Evolutionary conservation across 2,113 vertebrate genomes (phyloP).

Genomic region (Ciconia maguari): DNA sequence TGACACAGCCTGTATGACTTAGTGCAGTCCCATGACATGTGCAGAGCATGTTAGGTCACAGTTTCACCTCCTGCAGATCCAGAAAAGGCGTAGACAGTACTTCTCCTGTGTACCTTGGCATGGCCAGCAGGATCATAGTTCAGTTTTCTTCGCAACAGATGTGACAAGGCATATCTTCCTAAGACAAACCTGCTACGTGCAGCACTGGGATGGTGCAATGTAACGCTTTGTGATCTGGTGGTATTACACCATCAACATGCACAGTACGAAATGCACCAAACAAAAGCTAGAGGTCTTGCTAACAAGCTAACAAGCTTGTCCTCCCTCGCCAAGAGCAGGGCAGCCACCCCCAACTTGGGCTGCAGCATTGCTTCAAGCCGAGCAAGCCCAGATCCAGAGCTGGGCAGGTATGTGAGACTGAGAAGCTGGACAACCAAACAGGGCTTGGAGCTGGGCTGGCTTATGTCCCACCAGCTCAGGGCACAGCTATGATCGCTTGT

Average conservation of each 20-base stretch:
- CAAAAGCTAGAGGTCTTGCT: not conserved
- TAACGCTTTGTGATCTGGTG: not conserved
- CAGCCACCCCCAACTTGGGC: not conserved
- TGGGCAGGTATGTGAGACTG: too few relatives aligned
- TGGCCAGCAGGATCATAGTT: not conserved
- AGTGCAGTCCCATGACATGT: not conserved
- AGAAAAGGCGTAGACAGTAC: not conserved
- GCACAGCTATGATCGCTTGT: not conserved
- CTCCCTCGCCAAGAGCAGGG: not conserved
- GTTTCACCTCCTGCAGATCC: not conserved
- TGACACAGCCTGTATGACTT: not conserved
- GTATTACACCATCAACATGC: not conserved
- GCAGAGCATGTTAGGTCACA: not conserved
- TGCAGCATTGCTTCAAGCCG: not conserved
- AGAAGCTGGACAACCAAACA: not conserved
- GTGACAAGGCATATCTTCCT: not conserved
- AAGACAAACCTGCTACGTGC: not conserved
- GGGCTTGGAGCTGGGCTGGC: not conserved
- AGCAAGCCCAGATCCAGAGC: not conserved
- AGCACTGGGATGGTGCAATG: fast-evolving
- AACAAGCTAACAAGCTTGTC: not conserved
- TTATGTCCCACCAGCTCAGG: not conserved
- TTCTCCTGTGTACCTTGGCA: not conserved
- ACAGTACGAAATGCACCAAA: not conserved
- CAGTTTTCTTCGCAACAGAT: not conserved